phyloP scores from a whole-genome alignment of 2,888 invertebrate species.

The Diabrotica balteata region DNA sequence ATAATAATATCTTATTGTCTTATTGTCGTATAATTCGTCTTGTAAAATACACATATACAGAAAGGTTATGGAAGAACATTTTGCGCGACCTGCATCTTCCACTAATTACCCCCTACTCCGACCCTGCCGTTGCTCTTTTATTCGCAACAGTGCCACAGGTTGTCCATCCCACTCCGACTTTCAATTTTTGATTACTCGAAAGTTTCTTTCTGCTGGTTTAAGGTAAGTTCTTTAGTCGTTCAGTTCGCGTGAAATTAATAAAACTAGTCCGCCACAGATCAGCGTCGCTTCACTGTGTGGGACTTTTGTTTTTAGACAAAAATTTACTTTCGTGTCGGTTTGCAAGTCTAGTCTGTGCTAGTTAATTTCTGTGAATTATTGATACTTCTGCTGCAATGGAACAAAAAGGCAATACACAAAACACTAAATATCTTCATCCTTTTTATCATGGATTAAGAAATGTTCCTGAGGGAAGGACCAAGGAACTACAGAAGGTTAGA shows the following conservation, averaged over 20 bases:
- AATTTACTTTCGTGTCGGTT: conserved; percentile 1
- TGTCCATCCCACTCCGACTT: conserved; percentile 25
- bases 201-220: conserved; percentile 13
- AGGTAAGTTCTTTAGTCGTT: conserved; percentile 5
- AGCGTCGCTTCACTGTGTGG: conserved; percentile 9
- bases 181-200: conserved; percentile 24
- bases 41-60: too few species aligned
- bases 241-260: not conserved
- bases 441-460: conserved; percentile 66
- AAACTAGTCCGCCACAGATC: conserved; percentile 17
- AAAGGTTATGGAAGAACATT: too few species aligned
- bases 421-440: conserved; percentile 59
- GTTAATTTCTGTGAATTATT: too few species aligned
- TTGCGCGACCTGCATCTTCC: not conserved
- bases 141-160: conserved; percentile 1
- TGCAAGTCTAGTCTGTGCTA: too few species aligned
- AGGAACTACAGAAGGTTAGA: conserved; percentile 66
- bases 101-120: not conserved
- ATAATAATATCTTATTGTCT: too few species aligned
- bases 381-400: too few species aligned
- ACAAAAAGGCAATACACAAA: not conserved
- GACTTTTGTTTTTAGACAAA: conserved; percentile 7
- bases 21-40: too few species aligned
- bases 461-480: conserved; percentile 64
- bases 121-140: not conserved